Conservation (phyloP, 2,888 invertebrate genomes). For the Sinodicranocentrus sp. region DNA sequence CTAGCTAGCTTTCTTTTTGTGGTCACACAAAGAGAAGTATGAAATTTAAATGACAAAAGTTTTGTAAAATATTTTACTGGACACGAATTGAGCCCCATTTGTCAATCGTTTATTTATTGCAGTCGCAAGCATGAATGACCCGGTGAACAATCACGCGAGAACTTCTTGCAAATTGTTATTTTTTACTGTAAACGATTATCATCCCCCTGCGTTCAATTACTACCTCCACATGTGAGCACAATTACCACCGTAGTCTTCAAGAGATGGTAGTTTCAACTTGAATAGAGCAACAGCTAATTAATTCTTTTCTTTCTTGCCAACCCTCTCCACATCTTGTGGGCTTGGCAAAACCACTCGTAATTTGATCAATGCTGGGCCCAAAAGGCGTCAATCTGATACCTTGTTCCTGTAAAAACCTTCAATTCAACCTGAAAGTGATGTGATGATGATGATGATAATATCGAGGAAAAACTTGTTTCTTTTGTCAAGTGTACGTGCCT, state of each 20-base stretch:
- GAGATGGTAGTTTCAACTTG: conserved; percentile 1
- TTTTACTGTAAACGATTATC: too few relatives aligned
- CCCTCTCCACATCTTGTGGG: conserved; percentile 20
- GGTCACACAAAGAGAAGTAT: too few relatives aligned
- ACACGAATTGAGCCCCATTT: background rate
- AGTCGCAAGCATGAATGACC: background rate
- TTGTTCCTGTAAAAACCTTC: conserved; percentile 14
- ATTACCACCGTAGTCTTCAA: background rate
- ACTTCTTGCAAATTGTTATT: too few relatives aligned
- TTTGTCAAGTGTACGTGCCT: background rate
- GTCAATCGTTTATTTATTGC: conserved; percentile 14
- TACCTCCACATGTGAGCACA: background rate
- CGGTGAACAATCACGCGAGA: background rate
- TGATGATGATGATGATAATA: conserved; percentile 11
- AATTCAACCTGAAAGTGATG: background rate
- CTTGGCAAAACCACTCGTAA: conserved; percentile 14
- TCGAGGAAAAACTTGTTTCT: conserved; percentile 7
- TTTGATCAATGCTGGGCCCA: background rate
- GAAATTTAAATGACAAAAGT: too few relatives aligned
- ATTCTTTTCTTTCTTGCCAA: background rate
- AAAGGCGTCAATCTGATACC: conserved; percentile 31
- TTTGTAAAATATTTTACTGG: too few relatives aligned
- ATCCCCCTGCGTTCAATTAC: too few relatives aligned
- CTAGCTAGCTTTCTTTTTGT: conserved; percentile 32
- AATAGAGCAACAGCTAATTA: conserved; percentile 8